phyloP scores from a whole-genome alignment of 1,140 invertebrate genomes.

The Calosoma granatense region DNA sequence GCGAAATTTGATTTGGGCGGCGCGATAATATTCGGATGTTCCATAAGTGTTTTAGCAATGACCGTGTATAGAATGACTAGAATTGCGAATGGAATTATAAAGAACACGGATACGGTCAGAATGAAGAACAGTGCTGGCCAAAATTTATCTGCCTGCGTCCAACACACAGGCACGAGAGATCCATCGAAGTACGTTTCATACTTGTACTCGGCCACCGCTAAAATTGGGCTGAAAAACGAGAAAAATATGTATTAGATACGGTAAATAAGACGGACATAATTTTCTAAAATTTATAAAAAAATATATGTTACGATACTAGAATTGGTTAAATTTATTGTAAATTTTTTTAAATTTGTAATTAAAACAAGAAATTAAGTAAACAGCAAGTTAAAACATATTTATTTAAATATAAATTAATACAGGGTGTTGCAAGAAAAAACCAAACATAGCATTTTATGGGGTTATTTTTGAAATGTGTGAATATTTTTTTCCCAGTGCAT shows the following conservation, averaged over 20 bases:
- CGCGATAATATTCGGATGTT: constrained; percentile 59
- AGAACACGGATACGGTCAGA: constrained; percentile 68
- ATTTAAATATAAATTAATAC: too few relatives aligned
- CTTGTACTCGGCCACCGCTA: constrained; percentile 62
- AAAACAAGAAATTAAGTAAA: too few relatives aligned
- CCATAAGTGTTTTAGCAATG: constrained; percentile 73
- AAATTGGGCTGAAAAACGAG: constrained; percentile 61
- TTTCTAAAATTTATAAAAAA: too few relatives aligned
- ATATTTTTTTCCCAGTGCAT: too few relatives aligned
- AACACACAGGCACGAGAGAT: constrained; percentile 58
- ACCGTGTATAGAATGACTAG: constrained; percentile 72
- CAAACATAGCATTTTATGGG: too few relatives aligned
- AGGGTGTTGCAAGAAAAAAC: too few relatives aligned
- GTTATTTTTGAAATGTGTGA: too few relatives aligned
- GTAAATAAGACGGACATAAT: neutral
- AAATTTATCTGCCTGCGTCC: constrained; percentile 57
- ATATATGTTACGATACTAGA: too few relatives aligned
- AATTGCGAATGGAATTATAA: constrained; percentile 69
- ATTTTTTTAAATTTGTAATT: too few relatives aligned
- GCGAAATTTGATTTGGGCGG: constrained; percentile 39
- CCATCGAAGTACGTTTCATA: constrained; percentile 58
- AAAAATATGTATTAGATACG: neutral
- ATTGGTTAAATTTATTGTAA: too few relatives aligned
- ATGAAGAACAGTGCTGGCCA: constrained; percentile 72
- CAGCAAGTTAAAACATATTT: too few relatives aligned